Base-by-base conservation (phyloP, 1,140 invertebrate genomes). In the Leguminivora glycinivorella region DNA sequence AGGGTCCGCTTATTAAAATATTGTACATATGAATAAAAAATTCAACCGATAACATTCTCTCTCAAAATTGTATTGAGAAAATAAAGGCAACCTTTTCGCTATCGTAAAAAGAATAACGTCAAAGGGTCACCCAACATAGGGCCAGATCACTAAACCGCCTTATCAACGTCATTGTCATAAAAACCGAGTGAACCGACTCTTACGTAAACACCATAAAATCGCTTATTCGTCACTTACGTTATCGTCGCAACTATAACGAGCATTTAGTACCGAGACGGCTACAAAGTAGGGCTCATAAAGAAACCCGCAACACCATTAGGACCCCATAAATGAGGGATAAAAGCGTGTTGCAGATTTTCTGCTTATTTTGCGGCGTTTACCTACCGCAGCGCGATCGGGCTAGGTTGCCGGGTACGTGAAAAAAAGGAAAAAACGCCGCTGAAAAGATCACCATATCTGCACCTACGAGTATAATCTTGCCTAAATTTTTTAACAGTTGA, bases 321-420 rank as follows among this genome's bases (percentile, higher is more conserved):
- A 29, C 25, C 25, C 26, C 58, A 63, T 63, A 63, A 63, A 63
- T 26, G n/a, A 63, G 17, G 58, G 26, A 31, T 63, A 63, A 63
- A 63, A 63, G 58, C 58, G 25, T 63, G 58, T 63, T 31, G 58
- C 58, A 17, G n/a, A 63, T 63, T 63, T 63, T 63, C 58, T 63
- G 58, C 25, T 29, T 10, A 29, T 63, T 63, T 63, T 63, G 58
- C 26, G 7, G 26, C 4, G 58, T 63, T 26, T 63, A 63, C 58
- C 58, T 63, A 63, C 58, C 58, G 58, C 58, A 63, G 58, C n/a
- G 58, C n/a, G 12, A 9, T 31, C 17, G 19, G 17, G 47, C 47
- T 52, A 52, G 47, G 70, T 73, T 34, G 66, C 12, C 10, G 31
- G 10, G 24, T 19, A n/a, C n/a, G n/a, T n/a, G n/a, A n/a, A 70